Percentiles rank a stretch among this genome's conserved stretches.
Evolutionary conservation across 2,888 invertebrate species (phyloP).

Genomic region (Megalurothrips usitatus): DNA sequence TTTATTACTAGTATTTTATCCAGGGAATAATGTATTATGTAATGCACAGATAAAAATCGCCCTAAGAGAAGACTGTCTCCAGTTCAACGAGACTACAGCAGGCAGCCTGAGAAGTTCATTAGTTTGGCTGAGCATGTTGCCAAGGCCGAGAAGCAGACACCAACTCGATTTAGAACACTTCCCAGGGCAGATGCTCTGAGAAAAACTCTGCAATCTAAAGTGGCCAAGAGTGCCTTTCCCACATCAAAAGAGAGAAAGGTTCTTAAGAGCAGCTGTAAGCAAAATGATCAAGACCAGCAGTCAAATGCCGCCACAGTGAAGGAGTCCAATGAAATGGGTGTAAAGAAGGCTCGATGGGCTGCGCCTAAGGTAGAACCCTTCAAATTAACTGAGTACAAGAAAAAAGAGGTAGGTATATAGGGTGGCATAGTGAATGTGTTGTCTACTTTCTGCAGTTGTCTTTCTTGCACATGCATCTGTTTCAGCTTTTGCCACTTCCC

Average conservation of each 20-base stretch:
- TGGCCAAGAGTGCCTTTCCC: background rate
- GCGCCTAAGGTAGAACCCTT: background rate
- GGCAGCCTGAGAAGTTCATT: conserved; percentile 47
- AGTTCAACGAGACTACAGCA: background rate
- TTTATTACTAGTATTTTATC: no score
- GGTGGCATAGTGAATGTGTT: background rate
- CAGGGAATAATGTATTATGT: no score
- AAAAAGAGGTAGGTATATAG: background rate
- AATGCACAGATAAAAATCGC: background rate
- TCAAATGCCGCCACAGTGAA: background rate
- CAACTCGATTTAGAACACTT: conserved; percentile 50
- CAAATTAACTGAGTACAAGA: background rate
- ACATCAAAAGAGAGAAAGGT: background rate
- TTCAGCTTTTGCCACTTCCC: background rate
- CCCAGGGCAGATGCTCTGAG: background rate
- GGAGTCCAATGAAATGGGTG: background rate
- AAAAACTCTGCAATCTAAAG: conserved; percentile 3
- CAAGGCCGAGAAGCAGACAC: conserved; percentile 56
- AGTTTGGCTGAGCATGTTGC: conserved; percentile 58
- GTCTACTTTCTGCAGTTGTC: no score
- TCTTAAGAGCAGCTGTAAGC: background rate
- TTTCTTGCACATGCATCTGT: background rate
- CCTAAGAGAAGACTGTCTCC: background rate
- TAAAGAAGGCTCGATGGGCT: background rate
- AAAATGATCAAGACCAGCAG: background rate